Evolutionary conservation across 23 tunicate species (phyloP), one percentile per base, ranked within the genome.

Genomic region (Diplosoma virens): DNA sequence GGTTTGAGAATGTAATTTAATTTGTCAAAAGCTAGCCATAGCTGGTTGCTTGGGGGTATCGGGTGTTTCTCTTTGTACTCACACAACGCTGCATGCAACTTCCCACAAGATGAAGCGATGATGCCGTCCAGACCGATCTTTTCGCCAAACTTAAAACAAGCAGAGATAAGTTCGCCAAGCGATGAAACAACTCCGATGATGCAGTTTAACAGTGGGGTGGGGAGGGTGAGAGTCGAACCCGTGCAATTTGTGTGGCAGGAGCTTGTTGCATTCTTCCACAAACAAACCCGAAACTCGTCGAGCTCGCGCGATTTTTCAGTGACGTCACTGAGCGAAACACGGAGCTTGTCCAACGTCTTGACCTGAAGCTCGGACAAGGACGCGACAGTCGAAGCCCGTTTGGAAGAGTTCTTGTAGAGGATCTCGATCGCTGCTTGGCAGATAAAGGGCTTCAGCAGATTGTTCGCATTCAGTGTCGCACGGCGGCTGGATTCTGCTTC

Each of bases 261-360:
- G 23, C 37, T 6, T 5, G 69, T 21, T 33, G 82, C 37, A 47
- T 84, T 75, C n/a, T 18, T 27, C 93, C 93, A 86, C 41, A 86
- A 24, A 18, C 35, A 18, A 1, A 66, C 21, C 16, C 29, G 37
- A 0, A 86, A 37, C 25, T 22, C 1, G 7, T 71, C 54, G 25
- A 86, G 34, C 46, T 86, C 70, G 2, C 25, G 24, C 6, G 65
- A 28, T 73, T 79, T 79, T 0, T 63, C 67, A 20, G 73, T 61
- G 29, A 73, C 48, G 11, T 86, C 85, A 34, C 67, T 45, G 53
- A 86, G 20, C 25, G 84, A 67, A 3, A 86, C 74, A 33, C 29
- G 32, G 32, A 50, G 61, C 45, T 11, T 33, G 77, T 24, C 50
- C 60, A 11, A 45, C 52, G 16, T n/a, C n/a, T n/a, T n/a, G n/a